These are phyloP conservation scores for Torymus auratus DNA, from an alignment of 2,888 invertebrate species.

Conservation along the genomic window DNA sequence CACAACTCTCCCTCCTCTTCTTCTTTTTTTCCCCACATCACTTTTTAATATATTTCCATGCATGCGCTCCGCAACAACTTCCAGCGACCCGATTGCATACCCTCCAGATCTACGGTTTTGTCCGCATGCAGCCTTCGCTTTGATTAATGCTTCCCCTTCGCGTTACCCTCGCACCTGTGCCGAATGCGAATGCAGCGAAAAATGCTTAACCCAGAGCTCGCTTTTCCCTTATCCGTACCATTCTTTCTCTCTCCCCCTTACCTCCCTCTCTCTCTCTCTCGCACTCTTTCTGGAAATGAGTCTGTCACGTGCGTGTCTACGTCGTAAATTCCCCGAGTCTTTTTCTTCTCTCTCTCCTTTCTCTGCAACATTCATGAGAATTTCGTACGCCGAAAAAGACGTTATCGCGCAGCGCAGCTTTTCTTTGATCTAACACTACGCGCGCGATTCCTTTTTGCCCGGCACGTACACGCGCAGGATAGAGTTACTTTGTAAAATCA, in stretches of 20 bases:
- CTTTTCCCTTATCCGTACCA: background rate
- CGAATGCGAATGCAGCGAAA: conserved; percentile 32
- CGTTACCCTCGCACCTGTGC: conserved; percentile 27
- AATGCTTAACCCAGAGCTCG: conserved; percentile 8
- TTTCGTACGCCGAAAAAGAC: background rate
- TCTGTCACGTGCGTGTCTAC: conserved; percentile 39
- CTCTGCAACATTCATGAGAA: conserved; percentile 5
- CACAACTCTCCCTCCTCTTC: too few species aligned
- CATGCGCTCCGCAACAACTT: too few species aligned
- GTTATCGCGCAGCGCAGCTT: conserved; percentile 1
- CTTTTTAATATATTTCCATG: too few species aligned
- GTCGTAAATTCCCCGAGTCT: conserved; percentile 17
- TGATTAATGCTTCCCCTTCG: conserved; percentile 8
- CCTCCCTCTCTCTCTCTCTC: too few species aligned
- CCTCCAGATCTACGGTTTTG: background rate
- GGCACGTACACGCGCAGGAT: background rate
- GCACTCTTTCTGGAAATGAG: conserved; percentile 22
- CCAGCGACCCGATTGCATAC: too few species aligned
- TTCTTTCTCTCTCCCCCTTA: conserved; percentile 1
- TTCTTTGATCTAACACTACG: conserved; percentile 23
- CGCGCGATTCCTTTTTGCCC: background rate
- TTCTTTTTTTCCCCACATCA: too few species aligned
- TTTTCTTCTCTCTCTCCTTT: conserved; percentile 5
- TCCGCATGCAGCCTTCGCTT: background rate
- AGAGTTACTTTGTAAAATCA: conserved; percentile 35